Percentiles rank a stretch among this genome's conserved stretches.
Conservation (phyloP, 2,113 vertebrate species). For the Sorex araneus region DNA sequence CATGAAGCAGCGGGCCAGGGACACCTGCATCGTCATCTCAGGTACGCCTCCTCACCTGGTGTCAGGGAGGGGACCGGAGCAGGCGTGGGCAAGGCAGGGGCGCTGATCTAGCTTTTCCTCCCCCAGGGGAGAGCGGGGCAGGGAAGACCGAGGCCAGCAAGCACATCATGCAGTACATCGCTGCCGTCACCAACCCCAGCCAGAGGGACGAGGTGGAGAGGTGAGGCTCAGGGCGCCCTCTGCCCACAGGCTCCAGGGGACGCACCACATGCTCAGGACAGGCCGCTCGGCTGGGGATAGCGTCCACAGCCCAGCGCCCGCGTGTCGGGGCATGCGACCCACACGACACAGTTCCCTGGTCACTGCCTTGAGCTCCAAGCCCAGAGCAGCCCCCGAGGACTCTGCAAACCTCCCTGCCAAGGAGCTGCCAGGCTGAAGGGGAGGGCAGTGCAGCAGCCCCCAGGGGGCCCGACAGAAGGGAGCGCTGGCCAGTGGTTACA, state of each 20-base stretch:
- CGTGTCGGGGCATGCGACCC: no score
- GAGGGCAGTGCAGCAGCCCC: fast-evolving
- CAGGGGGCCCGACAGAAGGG: no score
- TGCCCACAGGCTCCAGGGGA: not conserved
- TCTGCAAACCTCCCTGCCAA: not conserved
- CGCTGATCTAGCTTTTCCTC: not conserved
- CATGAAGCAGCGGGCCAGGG: conserved; percentile 96
- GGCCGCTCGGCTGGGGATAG: no score
- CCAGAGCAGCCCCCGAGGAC: no score
- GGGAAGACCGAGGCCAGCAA: conserved; percentile 98
- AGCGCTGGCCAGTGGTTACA: not conserved
- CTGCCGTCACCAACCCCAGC: conserved; percentile 95
- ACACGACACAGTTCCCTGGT: no score
- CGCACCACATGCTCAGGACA: not conserved
- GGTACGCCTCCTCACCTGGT: conserved; percentile 82
- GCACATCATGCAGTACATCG: conserved; percentile 97
- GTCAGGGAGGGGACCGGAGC: not conserved
- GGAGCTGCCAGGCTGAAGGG: no score
- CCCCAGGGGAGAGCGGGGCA: conserved; percentile 94
- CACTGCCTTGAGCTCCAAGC: no score
- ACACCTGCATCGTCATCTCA: conserved; percentile 98
- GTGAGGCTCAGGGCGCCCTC: conserved; percentile 84
- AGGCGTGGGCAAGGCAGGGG: not conserved
- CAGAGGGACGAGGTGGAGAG: conserved; percentile 95
- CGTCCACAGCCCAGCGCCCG: no score